These are phyloP conservation scores for Stramonita haemastoma DNA, from an alignment of 2,888 invertebrate genomes.

Conservation along the genomic window DNA sequence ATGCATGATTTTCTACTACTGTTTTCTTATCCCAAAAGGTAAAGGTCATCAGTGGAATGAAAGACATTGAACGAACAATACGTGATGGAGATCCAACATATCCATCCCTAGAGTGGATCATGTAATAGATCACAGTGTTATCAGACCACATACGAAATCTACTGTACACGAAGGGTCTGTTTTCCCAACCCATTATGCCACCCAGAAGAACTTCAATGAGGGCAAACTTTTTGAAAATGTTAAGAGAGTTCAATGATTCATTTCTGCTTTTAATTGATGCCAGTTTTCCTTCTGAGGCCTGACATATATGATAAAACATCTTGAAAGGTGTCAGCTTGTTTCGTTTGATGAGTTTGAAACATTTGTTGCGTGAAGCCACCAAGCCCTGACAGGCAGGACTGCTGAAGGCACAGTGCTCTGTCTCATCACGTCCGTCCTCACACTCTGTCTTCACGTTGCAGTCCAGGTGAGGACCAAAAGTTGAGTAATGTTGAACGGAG, in stretches of 20 bases:
- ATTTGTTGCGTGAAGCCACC: slow-evolving; percentile 2
- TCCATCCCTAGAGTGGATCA: background rate
- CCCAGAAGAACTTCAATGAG: background rate
- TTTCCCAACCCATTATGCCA: background rate
- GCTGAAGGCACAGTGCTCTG: slow-evolving; percentile 26
- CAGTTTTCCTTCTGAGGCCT: background rate
- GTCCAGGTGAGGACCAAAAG: background rate
- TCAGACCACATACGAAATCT: slow-evolving; percentile 6
- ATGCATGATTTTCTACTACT: background rate
- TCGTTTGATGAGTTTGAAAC: background rate
- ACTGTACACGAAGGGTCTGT: background rate
- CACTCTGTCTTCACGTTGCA: background rate
- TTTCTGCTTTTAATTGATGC: background rate
- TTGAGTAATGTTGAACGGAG: background rate
- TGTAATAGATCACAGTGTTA: background rate
- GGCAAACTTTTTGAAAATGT: background rate
- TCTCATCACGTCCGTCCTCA: background rate
- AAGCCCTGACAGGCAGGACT: background rate
- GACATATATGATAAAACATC: background rate
- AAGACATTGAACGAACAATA: background rate
- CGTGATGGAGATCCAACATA: background rate
- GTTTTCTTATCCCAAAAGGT: background rate
- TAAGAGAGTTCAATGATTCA: background rate
- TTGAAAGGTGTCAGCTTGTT: background rate
- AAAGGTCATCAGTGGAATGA: background rate